Evolutionary conservation across 2,113 vertebrate genomes (phyloP).

Genomic region (Thinocorus orbignyianus): DNA sequence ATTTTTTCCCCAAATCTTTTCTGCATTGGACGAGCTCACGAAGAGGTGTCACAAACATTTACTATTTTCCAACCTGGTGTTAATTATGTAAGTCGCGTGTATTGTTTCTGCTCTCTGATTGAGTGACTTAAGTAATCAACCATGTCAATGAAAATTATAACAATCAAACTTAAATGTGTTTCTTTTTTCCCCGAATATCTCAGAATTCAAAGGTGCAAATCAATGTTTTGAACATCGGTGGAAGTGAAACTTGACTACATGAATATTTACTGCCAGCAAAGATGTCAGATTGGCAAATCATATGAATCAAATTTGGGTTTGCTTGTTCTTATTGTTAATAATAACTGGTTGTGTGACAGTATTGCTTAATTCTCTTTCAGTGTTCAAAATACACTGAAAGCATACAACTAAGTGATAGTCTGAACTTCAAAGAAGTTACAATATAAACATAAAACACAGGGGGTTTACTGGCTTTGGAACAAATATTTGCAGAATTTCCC

Average conservation of each 20-base stretch:
- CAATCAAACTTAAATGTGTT: not conserved
- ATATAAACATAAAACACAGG: not conserved
- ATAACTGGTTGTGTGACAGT: not conserved
- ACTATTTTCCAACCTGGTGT: not conserved
- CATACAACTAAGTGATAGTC: not conserved
- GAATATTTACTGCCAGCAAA: slow-evolving; percentile 45
- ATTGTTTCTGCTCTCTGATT: not conserved
- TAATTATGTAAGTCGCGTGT: not conserved
- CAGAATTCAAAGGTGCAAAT: slow-evolving; percentile 40
- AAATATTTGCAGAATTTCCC: not conserved
- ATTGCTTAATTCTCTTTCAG: not conserved
- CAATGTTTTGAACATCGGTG: slow-evolving; percentile 2
- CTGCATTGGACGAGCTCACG: not conserved
- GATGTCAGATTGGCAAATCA: slow-evolving; percentile 7
- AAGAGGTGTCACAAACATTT: not conserved
- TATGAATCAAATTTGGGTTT: slow-evolving; percentile 14
- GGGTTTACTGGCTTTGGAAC: not conserved
- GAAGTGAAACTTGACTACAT: slow-evolving; percentile 36
- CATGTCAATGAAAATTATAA: not conserved
- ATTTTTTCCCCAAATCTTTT: not conserved
- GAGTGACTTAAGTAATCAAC: not conserved
- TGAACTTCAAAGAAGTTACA: not conserved
- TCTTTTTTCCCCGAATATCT: slow-evolving; percentile 19
- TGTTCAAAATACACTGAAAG: not conserved
- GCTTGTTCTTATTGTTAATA: slow-evolving; percentile 9